Base-by-base conservation (phyloP, 2,797 vertebrate genomes). In the Enoplosus armatus region DNA sequence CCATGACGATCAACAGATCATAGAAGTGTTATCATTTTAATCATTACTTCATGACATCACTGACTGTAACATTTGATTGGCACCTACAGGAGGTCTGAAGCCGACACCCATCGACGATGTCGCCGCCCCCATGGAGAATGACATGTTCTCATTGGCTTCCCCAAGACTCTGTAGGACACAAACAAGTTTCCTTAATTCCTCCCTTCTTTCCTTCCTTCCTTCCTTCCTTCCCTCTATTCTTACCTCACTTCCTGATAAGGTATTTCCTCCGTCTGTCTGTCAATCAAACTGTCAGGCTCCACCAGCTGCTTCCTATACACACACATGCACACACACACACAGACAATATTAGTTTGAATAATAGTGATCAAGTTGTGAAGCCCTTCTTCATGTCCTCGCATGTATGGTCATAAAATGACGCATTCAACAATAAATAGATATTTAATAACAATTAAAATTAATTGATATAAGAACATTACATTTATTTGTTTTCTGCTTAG, bases 231-330 rank as follows among this genome's bases (percentile, higher is more conserved):
- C 10, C 22, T 35, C 10, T 1, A 4, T 54, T 26, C 60, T 67
- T 43, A 86, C 84, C 77, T 77, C 24, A 86, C 70, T 75, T 83
- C 80, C 27, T 51, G 78, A 35, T 77, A 86, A 45, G 70, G 70
- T 29, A 86, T 86, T 63, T 83, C 77, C 66, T 83, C 81, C 9
- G 24, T 60, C 48, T 68, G 70, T 43, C 77, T 68, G 53, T 67
- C 61, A 47, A 33, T 60, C 31, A 56, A 29, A 54, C 16, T 24
- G 1, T 43, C 12, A 4, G 77, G 73, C 5, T 86, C 80, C 62
- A 83, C 69, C 45, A 37, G 35, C 58, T 78, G 74, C 29, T 81
- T 86, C 80, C 81, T 86, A 70, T 5, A 39, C 1, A 39, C 37
- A 11, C 11, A 66, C 9, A 39, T 1, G 33, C 22, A 48, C 3